Evolutionary conservation across 1,140 invertebrate genomes (phyloP), one percentile per base, ranked within the genome.

Genomic region (Drosophila truncata): DNA sequence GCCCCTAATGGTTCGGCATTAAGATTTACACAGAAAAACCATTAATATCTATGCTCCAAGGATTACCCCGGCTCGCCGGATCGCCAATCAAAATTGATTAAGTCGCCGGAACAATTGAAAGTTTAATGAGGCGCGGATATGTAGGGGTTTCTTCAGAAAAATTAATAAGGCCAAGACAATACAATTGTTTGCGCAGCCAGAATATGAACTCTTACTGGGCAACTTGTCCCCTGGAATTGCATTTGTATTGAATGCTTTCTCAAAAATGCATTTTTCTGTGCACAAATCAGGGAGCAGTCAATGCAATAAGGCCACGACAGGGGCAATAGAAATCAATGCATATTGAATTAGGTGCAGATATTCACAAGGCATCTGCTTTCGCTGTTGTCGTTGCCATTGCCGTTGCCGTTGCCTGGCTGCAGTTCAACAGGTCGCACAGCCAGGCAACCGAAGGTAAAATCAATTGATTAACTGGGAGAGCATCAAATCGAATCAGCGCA

Each of bases 401-500:
- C n/a, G n/a, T n/a, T 31, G 29, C 31, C 20, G 60, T 46, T 33
- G 44, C 57, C 37, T 47, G 41, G 52, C 61, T 50, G 74, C 73
- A 39, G 44, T 35, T 77, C 55, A 42, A 55, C 61, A 67, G 46
- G 46, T 52, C 31, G 20, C 16, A 35, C 20, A n/a, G 16, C 29
- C 31, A 16, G 31, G 41, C 31, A 25, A 47, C 16, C 47, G 47
- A 55, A 52, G 74, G 64, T 58, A 64, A 77, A 77, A 78, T 78
- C 74, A 78, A 77, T 78, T 78, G 74, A 78, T 77, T 78, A 69
- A 66, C 74, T 55, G 44, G 47, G 54, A 25, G 20, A 42, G 50
- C 74, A 44, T 61, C 73, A 78, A 78, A 78, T 77, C 63, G 42
- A 67, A 50, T 78, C 63, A 66, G 39, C 37, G 61, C 52, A 18